phyloP scores from a whole-genome alignment of 2,797 vertebrate genomes.

The Anableps anableps region DNA sequence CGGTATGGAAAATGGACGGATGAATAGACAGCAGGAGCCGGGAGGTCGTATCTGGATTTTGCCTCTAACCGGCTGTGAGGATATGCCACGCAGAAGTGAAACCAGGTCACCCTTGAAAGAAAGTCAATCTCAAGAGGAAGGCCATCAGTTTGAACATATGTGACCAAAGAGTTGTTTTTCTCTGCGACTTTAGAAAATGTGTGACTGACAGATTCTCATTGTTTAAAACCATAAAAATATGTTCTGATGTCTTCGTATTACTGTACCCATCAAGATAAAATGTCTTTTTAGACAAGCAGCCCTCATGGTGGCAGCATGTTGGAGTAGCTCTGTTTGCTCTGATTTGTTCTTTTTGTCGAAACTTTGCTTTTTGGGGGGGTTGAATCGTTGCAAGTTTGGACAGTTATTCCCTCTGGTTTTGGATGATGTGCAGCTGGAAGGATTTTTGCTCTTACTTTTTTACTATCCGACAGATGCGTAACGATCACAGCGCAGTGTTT shows the following conservation, averaged over 20 bases:
- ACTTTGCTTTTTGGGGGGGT: no score
- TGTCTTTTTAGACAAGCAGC: not conserved
- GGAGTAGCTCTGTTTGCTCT: no score
- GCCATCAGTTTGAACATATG: not conserved
- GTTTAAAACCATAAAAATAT: not conserved
- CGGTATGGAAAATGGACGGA: not conserved
- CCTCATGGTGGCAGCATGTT: no score
- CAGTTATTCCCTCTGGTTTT: no score
- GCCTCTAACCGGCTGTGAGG: not conserved
- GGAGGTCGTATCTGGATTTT: slow-evolving; percentile 19
- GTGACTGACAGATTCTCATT: not conserved
- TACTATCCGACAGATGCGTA: no score
- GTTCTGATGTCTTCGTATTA: no score
- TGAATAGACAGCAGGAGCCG: slow-evolving; percentile 9
- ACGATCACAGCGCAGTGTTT: no score
- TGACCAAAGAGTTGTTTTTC: not conserved
- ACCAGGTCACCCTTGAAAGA: slow-evolving; percentile 43
- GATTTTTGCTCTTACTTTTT: no score
- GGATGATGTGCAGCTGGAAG: no score
- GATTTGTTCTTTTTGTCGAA: no score
- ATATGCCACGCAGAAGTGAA: slow-evolving; percentile 20
- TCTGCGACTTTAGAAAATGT: not conserved
- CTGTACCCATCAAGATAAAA: not conserved
- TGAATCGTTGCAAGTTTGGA: no score
- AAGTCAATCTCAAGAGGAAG: slow-evolving; percentile 24